These are phyloP conservation scores for Aplysia californica DNA, from an alignment of 1,140 invertebrate genomes.

Conservation along the genomic window DNA sequence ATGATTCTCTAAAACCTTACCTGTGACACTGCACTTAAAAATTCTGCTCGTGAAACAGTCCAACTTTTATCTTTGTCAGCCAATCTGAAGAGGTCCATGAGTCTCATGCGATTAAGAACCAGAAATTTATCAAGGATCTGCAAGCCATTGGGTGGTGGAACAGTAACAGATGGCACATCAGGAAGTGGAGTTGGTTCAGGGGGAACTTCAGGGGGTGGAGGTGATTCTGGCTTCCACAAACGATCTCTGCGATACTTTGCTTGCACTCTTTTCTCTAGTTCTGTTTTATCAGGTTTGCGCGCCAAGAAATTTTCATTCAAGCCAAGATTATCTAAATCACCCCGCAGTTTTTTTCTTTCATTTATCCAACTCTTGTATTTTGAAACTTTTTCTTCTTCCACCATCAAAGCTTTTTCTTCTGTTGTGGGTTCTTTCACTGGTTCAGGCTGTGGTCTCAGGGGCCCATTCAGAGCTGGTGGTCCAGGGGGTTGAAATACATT, in stretches of 20 bases:
- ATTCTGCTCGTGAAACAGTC: conserved; percentile 57
- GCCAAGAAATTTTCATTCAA: conserved; percentile 54
- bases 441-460: conserved; percentile 34
- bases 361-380: conserved; percentile 57
- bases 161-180: conserved; percentile 11
- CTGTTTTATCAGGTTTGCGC: conserved; percentile 58
- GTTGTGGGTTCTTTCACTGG: conserved; percentile 32
- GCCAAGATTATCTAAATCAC: conserved; percentile 57
- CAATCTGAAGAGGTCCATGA: conserved; percentile 59
- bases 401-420: conserved; percentile 29
- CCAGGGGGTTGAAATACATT: conserved; percentile 33
- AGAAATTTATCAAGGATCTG: conserved; percentile 56
- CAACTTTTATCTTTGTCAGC: conserved; percentile 64
- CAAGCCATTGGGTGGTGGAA: conserved; percentile 56
- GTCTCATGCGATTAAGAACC: conserved; percentile 52
- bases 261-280: conserved; percentile 54
- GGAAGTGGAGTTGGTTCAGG: conserved; percentile 28
- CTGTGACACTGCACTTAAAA: conserved; percentile 50
- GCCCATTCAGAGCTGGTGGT: conserved; percentile 37
- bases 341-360: conserved; percentile 55
- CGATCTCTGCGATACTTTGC: conserved; percentile 30
- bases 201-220: conserved; percentile 27
- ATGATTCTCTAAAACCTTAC: too few relatives aligned
- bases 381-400: conserved; percentile 43
- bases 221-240: conserved; percentile 22